Percentiles rank a stretch among this genome's conserved stretches.
These are phyloP conservation scores for Sylvia borin DNA, from an alignment of 2,797 vertebrate genomes.

Conservation along the genomic window DNA sequence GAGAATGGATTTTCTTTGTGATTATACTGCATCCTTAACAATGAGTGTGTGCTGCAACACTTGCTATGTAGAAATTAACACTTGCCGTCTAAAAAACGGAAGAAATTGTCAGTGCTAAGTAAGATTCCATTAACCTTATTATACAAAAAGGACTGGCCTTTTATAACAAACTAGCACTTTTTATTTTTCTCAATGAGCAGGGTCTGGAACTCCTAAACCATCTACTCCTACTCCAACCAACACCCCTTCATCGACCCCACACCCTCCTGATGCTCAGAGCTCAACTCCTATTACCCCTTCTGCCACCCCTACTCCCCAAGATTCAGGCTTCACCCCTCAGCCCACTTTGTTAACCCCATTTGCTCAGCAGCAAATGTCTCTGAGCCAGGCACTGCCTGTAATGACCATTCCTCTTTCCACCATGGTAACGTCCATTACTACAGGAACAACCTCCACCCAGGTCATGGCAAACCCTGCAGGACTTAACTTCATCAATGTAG, in stretches of 20 bases:
- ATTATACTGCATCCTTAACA: conserved; percentile 78
- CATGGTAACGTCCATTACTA: conserved; percentile 87
- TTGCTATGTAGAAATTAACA: conserved; percentile 70
- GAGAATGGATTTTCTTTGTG: conserved; percentile 55
- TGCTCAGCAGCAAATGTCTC: conserved; percentile 93
- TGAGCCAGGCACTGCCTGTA: conserved; percentile 92
- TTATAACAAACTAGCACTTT: conserved; percentile 83
- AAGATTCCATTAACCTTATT: conserved; percentile 79
- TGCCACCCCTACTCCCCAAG: conserved; percentile 84
- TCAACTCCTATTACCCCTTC: conserved; percentile 86
- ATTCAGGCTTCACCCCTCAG: conserved; percentile 87
- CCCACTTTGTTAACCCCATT: conserved; percentile 89
- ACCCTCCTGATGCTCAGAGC: conserved; percentile 87
- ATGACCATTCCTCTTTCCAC: conserved; percentile 96
- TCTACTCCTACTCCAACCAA: conserved; percentile 95
- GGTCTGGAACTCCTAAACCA: conserved; percentile 97
- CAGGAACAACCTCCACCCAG: conserved; percentile 89
- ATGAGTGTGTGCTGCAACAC: conserved; percentile 69
- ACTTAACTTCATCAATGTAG: conserved; percentile 97
- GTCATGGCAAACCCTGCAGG: conserved; percentile 92
- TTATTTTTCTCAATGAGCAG: conserved; percentile 86
- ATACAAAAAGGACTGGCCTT: conserved; percentile 75
- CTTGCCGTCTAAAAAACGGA: conserved; percentile 63
- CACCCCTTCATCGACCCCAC: conserved; percentile 94
- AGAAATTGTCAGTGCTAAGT: conserved; percentile 74